A percentile compares a stretch with the other conserved stretches of the same genome.
Evolutionary conservation across 2,797 vertebrate species (phyloP).

Genomic region (Melanotaenia maccullochi): DNA sequence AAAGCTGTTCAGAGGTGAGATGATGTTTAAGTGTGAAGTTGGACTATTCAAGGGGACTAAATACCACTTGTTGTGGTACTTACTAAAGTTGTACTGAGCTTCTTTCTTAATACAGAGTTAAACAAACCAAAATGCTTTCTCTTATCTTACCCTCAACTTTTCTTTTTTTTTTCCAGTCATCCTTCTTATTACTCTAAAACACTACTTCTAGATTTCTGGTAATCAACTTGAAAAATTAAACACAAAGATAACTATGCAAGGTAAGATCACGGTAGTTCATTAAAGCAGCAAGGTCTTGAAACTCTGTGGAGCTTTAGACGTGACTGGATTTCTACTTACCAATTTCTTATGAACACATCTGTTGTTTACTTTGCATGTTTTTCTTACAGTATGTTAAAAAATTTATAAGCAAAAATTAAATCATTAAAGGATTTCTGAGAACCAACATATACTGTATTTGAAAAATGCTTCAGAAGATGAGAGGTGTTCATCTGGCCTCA

Average conservation of each 20-base stretch:
- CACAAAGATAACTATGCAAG: conserved; percentile 33
- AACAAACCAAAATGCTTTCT: background rate
- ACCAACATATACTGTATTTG: background rate
- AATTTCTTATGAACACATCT: background rate
- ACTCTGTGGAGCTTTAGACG: background rate
- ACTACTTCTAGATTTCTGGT: conserved; percentile 41
- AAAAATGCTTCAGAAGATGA: background rate
- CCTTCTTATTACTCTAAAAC: background rate
- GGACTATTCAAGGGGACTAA: background rate
- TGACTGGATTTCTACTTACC: background rate
- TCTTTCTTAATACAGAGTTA: background rate
- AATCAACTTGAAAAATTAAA: conserved; percentile 35
- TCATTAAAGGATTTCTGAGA: background rate
- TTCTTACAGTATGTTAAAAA: background rate
- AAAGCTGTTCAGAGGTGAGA: background rate
- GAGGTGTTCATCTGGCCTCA: background rate
- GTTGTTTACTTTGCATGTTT: background rate
- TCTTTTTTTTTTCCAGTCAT: background rate
- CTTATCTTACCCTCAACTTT: background rate
- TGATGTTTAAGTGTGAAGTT: background rate
- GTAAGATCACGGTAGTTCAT: conserved; percentile 45
- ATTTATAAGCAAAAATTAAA: background rate
- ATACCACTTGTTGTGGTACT: background rate
- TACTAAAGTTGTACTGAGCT: background rate
- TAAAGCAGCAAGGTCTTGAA: conserved; percentile 19